Evolutionary conservation across 2,797 vertebrate genomes (phyloP), one percentile per base, ranked within the genome.

Genomic region (Bryconaethiops microstoma): DNA sequence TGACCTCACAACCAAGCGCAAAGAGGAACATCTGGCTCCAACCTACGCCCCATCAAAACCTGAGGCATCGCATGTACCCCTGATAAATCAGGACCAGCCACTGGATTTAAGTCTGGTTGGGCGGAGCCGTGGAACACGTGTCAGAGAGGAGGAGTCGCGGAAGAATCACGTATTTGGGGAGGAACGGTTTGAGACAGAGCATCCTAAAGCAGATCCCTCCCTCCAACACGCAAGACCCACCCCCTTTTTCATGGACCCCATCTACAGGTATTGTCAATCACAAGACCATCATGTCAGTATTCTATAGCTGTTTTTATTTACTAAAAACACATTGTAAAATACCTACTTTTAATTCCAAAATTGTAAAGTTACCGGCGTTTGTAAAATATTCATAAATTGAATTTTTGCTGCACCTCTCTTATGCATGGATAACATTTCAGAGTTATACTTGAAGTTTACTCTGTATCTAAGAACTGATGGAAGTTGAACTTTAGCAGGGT

Each of bases 161-260:
- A 97, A 96, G 80, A 97, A 92, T 83, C 92, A 94, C 0, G 89
- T 93, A 59, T 96, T 95, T 88, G 95, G 95, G 69, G 97, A 97
- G 77, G 96, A 96, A 88, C 96, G 96, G 87, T 92, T 92, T 2
- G 91, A 90, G 65, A 60, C 91, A 0, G 96, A 96, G 48, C 89
- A 93, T n/a, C 95, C 96, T 81, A 95, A 96, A 86, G 84, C 93
- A 0, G 97, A 99, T 81, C 92, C 95, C 55, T 97, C 97, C 68
- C 91, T 99, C 90, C 98, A 99, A 87, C 98, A 99, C 1, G 97
- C 98, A 84, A 95, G 97, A 84, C 97, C 98, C 39, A 98, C 96
- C 2, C 98, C 98, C 0, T 98, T 99, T 94, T 99, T 99, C 88
- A 99, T 99, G 98, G 98, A 99, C 90, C 98, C 98, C 35, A 99